These are phyloP conservation scores for Zaprionus africanus DNA, from an alignment of 1,140 invertebrate genomes.

Conservation along the genomic window DNA sequence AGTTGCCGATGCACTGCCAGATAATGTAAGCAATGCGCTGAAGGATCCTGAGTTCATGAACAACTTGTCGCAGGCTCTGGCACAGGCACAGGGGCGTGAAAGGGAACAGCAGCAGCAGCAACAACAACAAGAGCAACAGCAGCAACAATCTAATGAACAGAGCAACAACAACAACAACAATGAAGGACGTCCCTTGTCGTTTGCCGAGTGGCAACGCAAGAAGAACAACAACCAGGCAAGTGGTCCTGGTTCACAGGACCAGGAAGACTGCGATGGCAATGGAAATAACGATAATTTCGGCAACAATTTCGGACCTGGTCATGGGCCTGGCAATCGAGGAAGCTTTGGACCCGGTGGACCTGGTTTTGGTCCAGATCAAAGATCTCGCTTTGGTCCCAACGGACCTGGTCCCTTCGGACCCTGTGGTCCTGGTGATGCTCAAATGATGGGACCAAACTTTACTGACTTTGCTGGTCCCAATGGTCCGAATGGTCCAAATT, in stretches of 20 bases:
- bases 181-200: conserved; percentile 43
- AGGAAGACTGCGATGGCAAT: not conserved
- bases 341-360: conserved; percentile 16
- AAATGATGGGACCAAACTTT: conserved; percentile 29
- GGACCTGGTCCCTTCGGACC: conserved; percentile 23
- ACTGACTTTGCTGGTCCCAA: conserved; percentile 35
- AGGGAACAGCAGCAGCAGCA: conserved; percentile 18
- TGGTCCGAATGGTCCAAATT: conserved; percentile 15
- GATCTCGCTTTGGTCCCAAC: conserved; percentile 24
- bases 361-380: conserved; percentile 18
- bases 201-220: conserved; percentile 73
- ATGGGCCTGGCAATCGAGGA: conserved; percentile 13
- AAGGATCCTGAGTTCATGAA: conserved; percentile 74
- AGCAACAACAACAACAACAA: conserved; percentile 29
- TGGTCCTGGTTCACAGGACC: conserved; percentile 4
- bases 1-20: conserved; percentile 29
- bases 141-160: conserved; percentile 17
- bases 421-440: conserved; percentile 14
- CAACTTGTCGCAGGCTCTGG: conserved; percentile 67
- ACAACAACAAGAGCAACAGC: not conserved
- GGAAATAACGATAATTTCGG: not conserved
- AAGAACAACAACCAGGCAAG: conserved; percentile 48
- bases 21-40: conserved; percentile 62
- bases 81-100: conserved; percentile 62
- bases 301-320: conserved; percentile 3